A percentile compares a stretch with the other conserved stretches of the same genome.
phyloP scores from a whole-genome alignment of 2,113 vertebrate species.

The Pseudopodoces humilis region DNA sequence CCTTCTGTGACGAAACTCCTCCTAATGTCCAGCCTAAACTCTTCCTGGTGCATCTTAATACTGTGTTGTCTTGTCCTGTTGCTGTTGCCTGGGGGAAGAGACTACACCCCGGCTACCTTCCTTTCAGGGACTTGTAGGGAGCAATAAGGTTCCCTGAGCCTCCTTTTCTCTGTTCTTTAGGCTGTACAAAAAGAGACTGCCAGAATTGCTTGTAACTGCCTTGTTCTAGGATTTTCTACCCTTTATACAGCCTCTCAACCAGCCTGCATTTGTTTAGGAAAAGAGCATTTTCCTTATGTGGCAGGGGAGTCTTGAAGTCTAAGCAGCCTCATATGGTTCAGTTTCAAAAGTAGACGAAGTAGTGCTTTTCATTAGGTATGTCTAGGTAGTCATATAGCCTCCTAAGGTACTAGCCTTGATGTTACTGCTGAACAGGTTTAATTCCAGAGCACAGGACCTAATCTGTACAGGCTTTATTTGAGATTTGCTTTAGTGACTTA shows the following conservation, averaged over 20 bases:
- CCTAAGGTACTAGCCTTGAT: not conserved
- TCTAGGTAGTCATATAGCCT: not conserved
- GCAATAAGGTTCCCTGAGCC: not conserved
- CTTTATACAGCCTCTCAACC: not conserved
- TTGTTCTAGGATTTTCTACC: not conserved
- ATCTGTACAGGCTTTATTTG: not conserved
- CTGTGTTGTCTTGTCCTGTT: accelerated
- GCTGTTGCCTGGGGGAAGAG: not conserved
- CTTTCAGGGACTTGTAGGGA: no score
- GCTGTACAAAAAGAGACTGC: not conserved
- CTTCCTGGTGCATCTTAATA: not conserved
- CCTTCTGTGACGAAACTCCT: not conserved
- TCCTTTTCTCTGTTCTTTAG: not conserved
- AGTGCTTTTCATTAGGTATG: not conserved
- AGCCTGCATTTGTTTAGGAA: not conserved
- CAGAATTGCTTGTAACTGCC: not conserved
- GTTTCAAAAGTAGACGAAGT: not conserved
- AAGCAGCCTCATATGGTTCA: not conserved
- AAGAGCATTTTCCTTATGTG: not conserved
- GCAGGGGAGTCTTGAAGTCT: not conserved
- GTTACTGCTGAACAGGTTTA: not conserved
- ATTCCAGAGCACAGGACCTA: not conserved
- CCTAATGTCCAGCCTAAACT: not conserved
- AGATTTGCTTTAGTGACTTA: not conserved
- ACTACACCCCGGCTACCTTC: accelerated